Evolutionary conservation across 2,113 vertebrate species (phyloP).

Genomic region (Lycocorax pyrrhopterus): DNA sequence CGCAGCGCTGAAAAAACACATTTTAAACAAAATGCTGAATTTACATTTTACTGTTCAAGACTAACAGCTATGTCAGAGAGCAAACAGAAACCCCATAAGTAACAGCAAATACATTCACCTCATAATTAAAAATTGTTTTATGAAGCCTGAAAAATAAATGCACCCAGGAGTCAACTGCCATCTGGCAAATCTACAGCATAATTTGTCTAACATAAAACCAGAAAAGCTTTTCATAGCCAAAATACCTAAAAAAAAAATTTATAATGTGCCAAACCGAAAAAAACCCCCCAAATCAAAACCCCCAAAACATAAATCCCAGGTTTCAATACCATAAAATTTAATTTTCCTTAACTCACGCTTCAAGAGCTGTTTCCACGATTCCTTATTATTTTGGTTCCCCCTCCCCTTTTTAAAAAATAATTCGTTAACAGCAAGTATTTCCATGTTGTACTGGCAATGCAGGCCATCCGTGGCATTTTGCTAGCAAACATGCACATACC

Average conservation of each 20-base stretch:
- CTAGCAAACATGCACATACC: not conserved
- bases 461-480: not conserved
- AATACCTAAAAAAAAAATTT: not conserved
- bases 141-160: constrained; percentile 15
- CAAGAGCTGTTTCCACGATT: not conserved
- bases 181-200: constrained; percentile 1
- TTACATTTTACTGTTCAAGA: not conserved
- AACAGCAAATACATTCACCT: not conserved
- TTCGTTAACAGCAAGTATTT: not conserved
- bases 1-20: constrained; percentile 84
- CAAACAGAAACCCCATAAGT: not conserved
- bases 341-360: not conserved
- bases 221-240: not conserved
- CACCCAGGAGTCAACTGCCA: not conserved
- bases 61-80: not conserved
- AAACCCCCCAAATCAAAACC: not conserved
- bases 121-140: not conserved
- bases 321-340: not conserved
- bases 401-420: not conserved
- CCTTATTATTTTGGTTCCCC: not conserved
- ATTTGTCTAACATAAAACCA: not conserved
- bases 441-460: not conserved
- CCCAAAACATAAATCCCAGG: not conserved
- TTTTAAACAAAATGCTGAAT: not conserved
- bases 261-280: not conserved